phyloP scores from a whole-genome alignment of 2,888 invertebrate species.

The Schizaphis graminum region DNA sequence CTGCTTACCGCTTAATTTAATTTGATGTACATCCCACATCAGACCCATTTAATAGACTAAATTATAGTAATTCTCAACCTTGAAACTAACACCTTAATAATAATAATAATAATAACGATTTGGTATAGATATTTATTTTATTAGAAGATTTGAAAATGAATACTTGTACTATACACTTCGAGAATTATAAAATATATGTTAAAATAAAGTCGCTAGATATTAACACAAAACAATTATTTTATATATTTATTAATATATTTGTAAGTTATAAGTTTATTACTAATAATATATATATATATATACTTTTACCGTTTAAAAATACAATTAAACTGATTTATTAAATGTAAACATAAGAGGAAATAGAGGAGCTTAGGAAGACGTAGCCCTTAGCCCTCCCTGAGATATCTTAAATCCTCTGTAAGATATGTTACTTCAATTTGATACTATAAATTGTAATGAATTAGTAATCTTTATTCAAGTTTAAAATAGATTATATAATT shows the following conservation, averaged over 20 bases:
- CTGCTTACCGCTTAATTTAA: too few species aligned
- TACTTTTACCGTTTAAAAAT: background rate
- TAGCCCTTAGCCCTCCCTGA: too few species aligned
- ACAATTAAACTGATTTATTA: background rate
- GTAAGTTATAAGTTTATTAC: background rate
- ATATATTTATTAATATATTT: background rate
- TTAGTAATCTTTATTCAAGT: too few species aligned
- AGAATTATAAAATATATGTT: background rate
- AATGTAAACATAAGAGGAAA: background rate
- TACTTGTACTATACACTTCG: background rate
- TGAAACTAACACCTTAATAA: too few species aligned
- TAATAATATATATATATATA: background rate
- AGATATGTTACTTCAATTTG: too few species aligned
- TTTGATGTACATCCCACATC: too few species aligned
- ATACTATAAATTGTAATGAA: too few species aligned
- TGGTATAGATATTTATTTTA: background rate
- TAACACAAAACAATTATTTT: background rate
- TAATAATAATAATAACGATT: background rate
- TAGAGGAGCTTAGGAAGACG: too few species aligned
- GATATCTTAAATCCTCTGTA: too few species aligned
- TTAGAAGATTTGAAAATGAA: background rate
- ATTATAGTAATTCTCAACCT: too few species aligned
- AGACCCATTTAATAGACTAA: too few species aligned
- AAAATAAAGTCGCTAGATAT: background rate
- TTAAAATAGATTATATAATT: too few species aligned